Percentiles rank a stretch among this genome's conserved stretches.
These are phyloP conservation scores for Galeopterus variegatus DNA, from an alignment of 2,113 vertebrate species.

Conservation along the genomic window DNA sequence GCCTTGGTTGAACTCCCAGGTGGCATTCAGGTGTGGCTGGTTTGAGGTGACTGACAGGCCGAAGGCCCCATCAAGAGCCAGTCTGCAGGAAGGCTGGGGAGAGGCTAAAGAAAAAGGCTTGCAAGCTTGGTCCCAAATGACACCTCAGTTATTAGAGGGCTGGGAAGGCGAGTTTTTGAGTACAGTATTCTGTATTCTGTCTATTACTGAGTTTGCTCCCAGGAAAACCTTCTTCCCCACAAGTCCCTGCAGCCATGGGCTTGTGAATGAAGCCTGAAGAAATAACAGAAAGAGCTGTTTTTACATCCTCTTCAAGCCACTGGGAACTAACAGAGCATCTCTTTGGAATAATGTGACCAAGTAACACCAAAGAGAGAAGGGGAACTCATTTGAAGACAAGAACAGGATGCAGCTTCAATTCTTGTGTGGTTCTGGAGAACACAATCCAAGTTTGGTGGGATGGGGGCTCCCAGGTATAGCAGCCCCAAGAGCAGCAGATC, in stretches of 20 bases:
- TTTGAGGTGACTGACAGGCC: neutral
- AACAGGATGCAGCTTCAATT: neutral
- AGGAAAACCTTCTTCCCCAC: neutral
- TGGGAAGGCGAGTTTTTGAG: neutral
- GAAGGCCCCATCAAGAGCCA: too few species aligned
- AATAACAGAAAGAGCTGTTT: neutral
- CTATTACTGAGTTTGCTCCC: neutral
- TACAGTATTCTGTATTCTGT: neutral
- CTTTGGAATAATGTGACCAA: neutral
- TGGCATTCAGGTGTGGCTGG: neutral
- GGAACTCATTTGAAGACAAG: neutral
- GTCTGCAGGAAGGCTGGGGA: neutral
- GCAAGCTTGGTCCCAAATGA: neutral
- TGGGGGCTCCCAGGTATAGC: neutral
- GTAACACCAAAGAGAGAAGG: neutral
- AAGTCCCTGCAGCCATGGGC: neutral
- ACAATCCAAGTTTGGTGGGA: neutral
- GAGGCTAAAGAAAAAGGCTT: neutral
- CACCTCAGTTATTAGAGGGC: neutral
- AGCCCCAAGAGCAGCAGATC: neutral
- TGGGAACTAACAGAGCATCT: neutral
- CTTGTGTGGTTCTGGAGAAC: neutral
- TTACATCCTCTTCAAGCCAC: neutral
- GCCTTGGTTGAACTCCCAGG: too few species aligned
- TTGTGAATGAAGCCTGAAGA: neutral